Conservation (phyloP, 2,797 vertebrate species). For the Fratercula arctica region DNA sequence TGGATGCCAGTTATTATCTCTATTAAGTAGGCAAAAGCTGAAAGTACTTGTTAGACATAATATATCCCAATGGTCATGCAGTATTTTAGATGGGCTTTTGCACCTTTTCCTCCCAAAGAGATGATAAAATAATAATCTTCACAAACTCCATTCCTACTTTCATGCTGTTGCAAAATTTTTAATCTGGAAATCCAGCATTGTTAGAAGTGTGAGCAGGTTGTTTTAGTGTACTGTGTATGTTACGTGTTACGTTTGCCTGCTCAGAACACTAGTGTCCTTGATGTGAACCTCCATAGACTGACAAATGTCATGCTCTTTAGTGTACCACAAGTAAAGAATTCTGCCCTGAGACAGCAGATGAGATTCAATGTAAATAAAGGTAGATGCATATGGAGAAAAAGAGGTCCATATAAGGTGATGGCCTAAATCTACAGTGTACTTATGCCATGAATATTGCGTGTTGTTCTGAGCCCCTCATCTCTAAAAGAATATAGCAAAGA, state of each 20-base stretch:
- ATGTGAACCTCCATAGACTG: neutral
- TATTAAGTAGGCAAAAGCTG: neutral
- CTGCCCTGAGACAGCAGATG: neutral
- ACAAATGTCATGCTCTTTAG: neutral
- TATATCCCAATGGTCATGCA: neutral
- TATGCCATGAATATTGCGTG: neutral
- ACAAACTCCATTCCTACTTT: neutral
- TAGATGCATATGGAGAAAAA: neutral
- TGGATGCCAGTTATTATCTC: neutral
- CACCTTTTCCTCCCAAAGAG: neutral
- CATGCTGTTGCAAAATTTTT: neutral
- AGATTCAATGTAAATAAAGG: neutral
- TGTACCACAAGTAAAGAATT: neutral
- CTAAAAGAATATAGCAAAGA: neutral
- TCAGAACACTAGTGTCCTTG: neutral
- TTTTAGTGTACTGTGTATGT: neutral
- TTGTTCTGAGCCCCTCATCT: neutral
- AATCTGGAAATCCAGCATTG: neutral
- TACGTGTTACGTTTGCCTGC: neutral
- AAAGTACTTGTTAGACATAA: neutral
- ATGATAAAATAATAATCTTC: neutral
- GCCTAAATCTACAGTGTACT: neutral
- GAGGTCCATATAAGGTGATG: neutral
- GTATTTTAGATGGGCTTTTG: neutral
- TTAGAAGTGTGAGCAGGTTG: neutral